These are phyloP conservation scores for Pseudomugil gertrudae DNA, from an alignment of 2,797 vertebrate genomes.

Conservation along the genomic window DNA sequence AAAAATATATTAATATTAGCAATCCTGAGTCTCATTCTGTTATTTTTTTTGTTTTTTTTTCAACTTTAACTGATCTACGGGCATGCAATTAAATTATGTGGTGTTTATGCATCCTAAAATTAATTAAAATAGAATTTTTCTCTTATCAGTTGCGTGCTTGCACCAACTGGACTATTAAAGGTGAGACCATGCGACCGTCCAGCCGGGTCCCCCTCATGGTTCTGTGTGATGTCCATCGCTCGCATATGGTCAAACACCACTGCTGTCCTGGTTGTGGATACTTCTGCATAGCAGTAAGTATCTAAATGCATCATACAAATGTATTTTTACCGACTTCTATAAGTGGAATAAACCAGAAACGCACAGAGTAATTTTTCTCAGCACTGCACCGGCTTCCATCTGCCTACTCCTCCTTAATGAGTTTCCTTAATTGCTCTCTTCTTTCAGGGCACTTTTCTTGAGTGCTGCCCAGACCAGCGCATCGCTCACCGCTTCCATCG, in stretches of 20 bases:
- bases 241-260: slow-evolving; percentile 94
- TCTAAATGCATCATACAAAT: not conserved
- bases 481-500: slow-evolving; percentile 94
- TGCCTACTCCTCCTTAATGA: no score
- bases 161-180: slow-evolving; percentile 85
- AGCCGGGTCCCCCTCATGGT: slow-evolving; percentile 92
- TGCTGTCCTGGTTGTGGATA: slow-evolving; percentile 94
- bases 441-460: slow-evolving; percentile 89
- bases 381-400: no score
- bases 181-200: slow-evolving; percentile 92
- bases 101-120: not conserved
- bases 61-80: no score
- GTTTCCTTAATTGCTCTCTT: not conserved
- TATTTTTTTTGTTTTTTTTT: no score
- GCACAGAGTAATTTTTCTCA: not conserved
- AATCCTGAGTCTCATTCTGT: no score
- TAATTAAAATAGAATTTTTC: not conserved
- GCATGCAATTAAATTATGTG: not conserved
- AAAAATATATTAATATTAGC: no score
- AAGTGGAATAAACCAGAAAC: not conserved
- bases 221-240: slow-evolving; percentile 89
- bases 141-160: slow-evolving; percentile 86
- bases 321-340: not conserved
- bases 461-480: slow-evolving; percentile 91
- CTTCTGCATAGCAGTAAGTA: slow-evolving; percentile 90